Base-by-base conservation (phyloP, 2,113 vertebrate genomes). In the Cisticola juncidis region DNA sequence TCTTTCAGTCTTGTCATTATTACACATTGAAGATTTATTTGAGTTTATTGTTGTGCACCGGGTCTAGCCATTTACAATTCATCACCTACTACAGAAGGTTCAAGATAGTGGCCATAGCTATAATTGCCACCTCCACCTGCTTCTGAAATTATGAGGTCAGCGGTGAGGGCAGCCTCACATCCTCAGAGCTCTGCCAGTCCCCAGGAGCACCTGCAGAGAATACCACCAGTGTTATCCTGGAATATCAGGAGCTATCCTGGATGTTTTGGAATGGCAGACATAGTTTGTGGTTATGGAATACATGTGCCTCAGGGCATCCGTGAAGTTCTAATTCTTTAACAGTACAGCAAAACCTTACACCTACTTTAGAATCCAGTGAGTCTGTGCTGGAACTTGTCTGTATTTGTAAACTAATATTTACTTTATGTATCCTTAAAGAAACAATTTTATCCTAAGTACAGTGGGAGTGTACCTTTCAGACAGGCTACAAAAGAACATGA, bases 21-120 rank as follows among this genome's bases (percentile, higher is more conserved):
- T 98, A 99, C 98, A 99, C 96, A 97, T 96, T 97, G 98, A 98
- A 99, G 98, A 99, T 99, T 99, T 98, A 99, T 99, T 98, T 98
- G 98, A 98, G 98, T 98, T 99, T 98, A 98, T 98, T 98, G 98
- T 98, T 98, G 98, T 98, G 98, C 97, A 98, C 98, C 58, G 74
- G 97, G 98, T 98, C 98, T 91, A 97, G 98, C 98, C 98, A 98
- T 98, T 99, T 98, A 98, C 98, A 98, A 99, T 99, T 99, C 98
- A 99, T 99, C 98, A 99, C 98, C 82, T 85, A 95, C 97, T 97
- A 97, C 95, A 97, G 97, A 97, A 98, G 98, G 98, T 98, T 98
- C 97, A 98, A 97, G 97, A 98, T 91, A 98, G 98, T 98, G 98
- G 97, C 97, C 96, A 92, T 47, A 98, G 98, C 98, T 97, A 96